Percentiles rank a stretch among this genome's conserved stretches.
Evolutionary conservation across 1,140 invertebrate genomes (phyloP).

Genomic region (Trachymyrmex cornetzi): DNA sequence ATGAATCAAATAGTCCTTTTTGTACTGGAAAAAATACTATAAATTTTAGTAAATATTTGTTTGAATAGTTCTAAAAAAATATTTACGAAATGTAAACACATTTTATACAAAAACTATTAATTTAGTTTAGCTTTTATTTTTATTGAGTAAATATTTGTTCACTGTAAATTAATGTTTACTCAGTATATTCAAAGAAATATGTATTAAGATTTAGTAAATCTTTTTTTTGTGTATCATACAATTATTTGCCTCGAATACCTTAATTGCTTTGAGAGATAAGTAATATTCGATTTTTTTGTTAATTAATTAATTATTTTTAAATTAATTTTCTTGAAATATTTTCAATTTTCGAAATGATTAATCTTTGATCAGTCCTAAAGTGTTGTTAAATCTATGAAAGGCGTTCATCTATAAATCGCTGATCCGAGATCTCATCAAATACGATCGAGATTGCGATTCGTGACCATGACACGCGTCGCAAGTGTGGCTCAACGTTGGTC

Average conservation of each 20-base stretch:
- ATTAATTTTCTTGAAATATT: not conserved
- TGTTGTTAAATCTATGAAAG: not conserved
- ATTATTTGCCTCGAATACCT: not conserved
- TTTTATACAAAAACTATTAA: too few species aligned
- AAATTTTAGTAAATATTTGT: too few species aligned
- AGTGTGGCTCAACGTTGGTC: constrained; percentile 28
- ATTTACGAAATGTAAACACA: too few species aligned
- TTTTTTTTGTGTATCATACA: not conserved
- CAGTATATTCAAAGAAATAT: too few species aligned
- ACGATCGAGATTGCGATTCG: constrained; percentile 25
- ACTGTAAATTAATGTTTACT: too few species aligned
- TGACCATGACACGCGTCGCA: constrained; percentile 43
- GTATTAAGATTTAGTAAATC: too few species aligned
- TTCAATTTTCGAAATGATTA: not conserved
- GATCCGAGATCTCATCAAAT: constrained; percentile 32
- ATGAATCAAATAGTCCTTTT: not conserved
- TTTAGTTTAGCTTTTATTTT: too few species aligned
- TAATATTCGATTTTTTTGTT: not conserved
- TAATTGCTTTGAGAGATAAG: not conserved
- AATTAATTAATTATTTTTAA: not conserved
- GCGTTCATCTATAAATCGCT: not conserved
- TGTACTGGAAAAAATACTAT: too few species aligned
- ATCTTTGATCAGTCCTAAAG: not conserved
- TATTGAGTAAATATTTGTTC: too few species aligned
- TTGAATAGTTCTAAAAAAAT: too few species aligned